Conservation (phyloP, 1,140 invertebrate genomes). For the Drosophila jambulina region DNA sequence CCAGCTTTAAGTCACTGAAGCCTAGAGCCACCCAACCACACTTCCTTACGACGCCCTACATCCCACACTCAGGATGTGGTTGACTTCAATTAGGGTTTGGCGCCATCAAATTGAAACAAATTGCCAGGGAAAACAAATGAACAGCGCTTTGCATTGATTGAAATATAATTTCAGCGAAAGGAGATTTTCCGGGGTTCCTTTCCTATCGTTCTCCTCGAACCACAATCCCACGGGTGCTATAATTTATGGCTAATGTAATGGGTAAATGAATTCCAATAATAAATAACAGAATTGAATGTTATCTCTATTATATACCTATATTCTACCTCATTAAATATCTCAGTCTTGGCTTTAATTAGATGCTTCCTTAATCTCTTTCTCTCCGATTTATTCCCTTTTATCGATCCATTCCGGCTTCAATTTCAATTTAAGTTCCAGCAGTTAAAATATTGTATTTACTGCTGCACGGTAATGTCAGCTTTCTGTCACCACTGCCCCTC, state of each 20-base stretch:
- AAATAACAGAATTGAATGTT: neutral
- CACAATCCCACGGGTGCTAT: neutral
- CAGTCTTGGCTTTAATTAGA: neutral
- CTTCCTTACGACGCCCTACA: neutral
- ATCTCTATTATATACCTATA: neutral
- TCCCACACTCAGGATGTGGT: slow-evolving; percentile 15
- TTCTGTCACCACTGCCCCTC: neutral
- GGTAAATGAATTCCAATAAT: neutral
- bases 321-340: no score
- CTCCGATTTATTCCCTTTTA: neutral
- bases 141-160: slow-evolving; percentile 27
- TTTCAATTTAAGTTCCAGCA: slow-evolving; percentile 19
- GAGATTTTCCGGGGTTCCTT: neutral
- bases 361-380: no score
- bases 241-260: neutral
- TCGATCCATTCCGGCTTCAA: slow-evolving; percentile 5
- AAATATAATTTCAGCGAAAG: slow-evolving; percentile 37
- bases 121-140: slow-evolving; percentile 38
- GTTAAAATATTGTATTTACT: slow-evolving; percentile 21
- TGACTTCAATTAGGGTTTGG: slow-evolving; percentile 38
- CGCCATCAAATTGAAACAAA: slow-evolving; percentile 41
- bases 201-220: neutral
- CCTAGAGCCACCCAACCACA: slow-evolving; percentile 11
- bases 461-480: slow-evolving; percentile 14
- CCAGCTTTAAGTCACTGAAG: slow-evolving; percentile 3